These are phyloP conservation scores for Apocheima hispidaria DNA, from an alignment of 2,888 invertebrate genomes.

Conservation along the genomic window DNA sequence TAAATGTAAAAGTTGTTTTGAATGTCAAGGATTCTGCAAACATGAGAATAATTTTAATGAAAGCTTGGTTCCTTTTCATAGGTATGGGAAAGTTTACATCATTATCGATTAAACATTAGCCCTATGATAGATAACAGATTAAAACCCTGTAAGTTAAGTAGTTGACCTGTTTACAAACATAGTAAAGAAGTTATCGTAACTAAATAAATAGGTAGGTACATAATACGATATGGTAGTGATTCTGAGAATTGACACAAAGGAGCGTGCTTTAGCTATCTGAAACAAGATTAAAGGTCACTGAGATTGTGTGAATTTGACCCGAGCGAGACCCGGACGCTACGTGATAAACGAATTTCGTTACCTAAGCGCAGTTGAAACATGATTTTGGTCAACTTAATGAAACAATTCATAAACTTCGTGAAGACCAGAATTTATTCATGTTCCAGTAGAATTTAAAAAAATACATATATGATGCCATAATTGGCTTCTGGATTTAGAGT, in stretches of 20 bases:
- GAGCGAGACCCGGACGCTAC: slow-evolving; percentile 82
- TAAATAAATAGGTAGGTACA: slow-evolving; percentile 63
- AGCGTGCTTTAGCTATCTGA: slow-evolving; percentile 75
- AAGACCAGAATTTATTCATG: background rate
- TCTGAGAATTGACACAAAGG: slow-evolving; percentile 78
- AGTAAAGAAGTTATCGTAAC: slow-evolving; percentile 47
- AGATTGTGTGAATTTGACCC: slow-evolving; percentile 82
- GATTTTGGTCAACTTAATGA: slow-evolving; percentile 27
- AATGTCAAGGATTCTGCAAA: slow-evolving; percentile 58
- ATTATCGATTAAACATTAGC: background rate
- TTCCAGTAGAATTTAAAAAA: background rate
- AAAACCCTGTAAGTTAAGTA: background rate
- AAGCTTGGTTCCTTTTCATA: slow-evolving; percentile 34
- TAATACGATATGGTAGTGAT: slow-evolving; percentile 62
- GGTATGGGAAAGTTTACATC: slow-evolving; percentile 36
- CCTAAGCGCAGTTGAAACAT: slow-evolving; percentile 48
- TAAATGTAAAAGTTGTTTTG: slow-evolving; percentile 55
- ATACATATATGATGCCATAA: background rate
- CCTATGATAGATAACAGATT: background rate
- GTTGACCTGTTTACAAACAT: slow-evolving; percentile 35
- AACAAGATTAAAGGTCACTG: slow-evolving; percentile 78
- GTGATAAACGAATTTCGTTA: slow-evolving; percentile 69
- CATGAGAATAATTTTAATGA: slow-evolving; percentile 44
- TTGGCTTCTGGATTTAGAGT: too few species aligned
- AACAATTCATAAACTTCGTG: slow-evolving; percentile 22